Conservation (phyloP, 2,797 vertebrate species). For the Lindbergichthys nudifrons region DNA sequence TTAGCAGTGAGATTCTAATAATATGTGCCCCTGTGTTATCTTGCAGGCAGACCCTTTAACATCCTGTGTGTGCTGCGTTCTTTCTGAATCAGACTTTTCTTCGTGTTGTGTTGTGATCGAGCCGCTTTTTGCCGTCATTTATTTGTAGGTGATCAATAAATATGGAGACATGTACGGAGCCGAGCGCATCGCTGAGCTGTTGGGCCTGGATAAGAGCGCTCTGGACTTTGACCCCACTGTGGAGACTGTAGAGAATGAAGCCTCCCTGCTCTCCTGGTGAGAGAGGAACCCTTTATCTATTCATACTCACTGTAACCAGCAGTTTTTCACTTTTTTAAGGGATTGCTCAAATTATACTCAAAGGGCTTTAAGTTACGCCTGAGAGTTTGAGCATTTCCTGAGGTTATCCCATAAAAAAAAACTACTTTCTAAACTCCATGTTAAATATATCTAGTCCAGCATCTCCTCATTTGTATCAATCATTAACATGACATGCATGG, state of each 20-base stretch:
- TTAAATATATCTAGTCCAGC: too few relatives aligned
- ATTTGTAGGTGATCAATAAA: constrained; percentile 95
- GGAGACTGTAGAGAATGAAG: constrained; percentile 91
- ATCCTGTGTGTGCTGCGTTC: neutral
- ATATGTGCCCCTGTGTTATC: neutral
- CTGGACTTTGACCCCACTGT: constrained; percentile 97
- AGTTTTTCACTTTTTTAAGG: too few relatives aligned
- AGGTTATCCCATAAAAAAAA: too few relatives aligned
- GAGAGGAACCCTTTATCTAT: constrained; percentile 7
- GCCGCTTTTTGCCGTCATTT: neutral
- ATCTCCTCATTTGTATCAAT: too few relatives aligned
- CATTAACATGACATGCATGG: too few relatives aligned
- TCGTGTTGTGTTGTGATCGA: too few relatives aligned
- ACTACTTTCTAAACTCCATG: too few relatives aligned
- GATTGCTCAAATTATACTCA: too few relatives aligned
- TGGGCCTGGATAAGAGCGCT: constrained; percentile 96
- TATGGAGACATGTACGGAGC: constrained; percentile 96
- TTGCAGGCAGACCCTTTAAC: neutral
- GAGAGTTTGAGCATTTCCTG: too few relatives aligned
- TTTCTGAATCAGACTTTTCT: neutral
- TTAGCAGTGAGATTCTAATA: neutral
- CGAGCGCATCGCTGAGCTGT: constrained; percentile 96
- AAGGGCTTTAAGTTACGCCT: too few relatives aligned
- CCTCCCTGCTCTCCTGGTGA: constrained; percentile 95
- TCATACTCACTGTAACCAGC: too few relatives aligned